Evolutionary conservation across 2,797 vertebrate genomes (phyloP), one percentile per base, ranked within the genome.

Genomic region (Heterohyrax brucei): DNA sequence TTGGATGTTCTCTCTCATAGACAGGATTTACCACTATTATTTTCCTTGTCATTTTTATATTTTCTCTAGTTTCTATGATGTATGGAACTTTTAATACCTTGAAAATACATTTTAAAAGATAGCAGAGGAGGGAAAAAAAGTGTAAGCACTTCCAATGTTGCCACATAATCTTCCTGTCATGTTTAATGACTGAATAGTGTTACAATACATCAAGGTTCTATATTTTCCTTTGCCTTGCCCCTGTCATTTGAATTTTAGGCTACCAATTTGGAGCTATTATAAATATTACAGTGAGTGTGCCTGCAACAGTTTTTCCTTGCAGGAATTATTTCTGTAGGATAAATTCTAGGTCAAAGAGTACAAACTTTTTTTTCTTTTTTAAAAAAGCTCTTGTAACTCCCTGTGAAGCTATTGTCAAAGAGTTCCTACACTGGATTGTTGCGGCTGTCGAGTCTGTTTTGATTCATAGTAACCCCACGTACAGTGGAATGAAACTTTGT

Each of bases 221-320:
- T 3, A 1, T 39, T 88, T 78, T 8, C 70, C 30, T 22, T 59
- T 56, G 30, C 56, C 62, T 53, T 56, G 62, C 77, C 87, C 68
- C 93, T 62, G 30, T 95, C 85, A 28, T 90, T 82, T 76, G 92
- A 61, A 70, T 92, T n/a, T 73, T 66, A 85, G 83, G 85, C 93
- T 59, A 30, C 72, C 62, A 85, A 33, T 86, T 77, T 80, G 70
- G 78, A 89, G 75, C 89, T 62, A 59, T 77, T 62, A 53, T 30
- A 64, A 78, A 68, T 19, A 84, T n/a, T 48, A 75, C 24, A 44
- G 22, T 8, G 85, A 92, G 62, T 76, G 50, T 0, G 39, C 1
- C 12, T n/a, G 16, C 33, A 79, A 50, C 70, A 62, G 70, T 44
- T 86, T 89, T 93, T 86, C 66, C 89, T 85, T 72, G 92, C 3